Evolutionary conservation across 2,113 vertebrate species (phyloP), one percentile per base, ranked within the genome.

Genomic region (Hemibagrus wyckioides): DNA sequence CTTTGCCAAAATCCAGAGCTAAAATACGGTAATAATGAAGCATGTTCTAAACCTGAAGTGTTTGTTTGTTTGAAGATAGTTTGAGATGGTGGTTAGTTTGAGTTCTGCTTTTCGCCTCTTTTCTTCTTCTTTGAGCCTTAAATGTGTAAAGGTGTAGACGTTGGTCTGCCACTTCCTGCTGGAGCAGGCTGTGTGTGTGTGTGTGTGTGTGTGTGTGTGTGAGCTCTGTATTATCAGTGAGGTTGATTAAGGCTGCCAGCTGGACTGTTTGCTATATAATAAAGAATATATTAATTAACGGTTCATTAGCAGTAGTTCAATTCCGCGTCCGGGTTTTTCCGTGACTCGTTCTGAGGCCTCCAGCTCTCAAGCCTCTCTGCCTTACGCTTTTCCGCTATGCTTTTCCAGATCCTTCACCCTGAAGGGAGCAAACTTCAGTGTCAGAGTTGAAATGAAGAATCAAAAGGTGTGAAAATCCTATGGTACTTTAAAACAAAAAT

Each of bases 181-280:
- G 79, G 56, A 67, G 52, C 48, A 25, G 87, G 65, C 8, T 75
- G 50, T 84, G 81, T 88, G 4, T 80, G 52, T 13, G 65, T 17
- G 63, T 75, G 87, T 88, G 57, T 79, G 39, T 44, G 69, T 63
- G 54, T 77, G 59, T 57, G 30, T 30, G 41, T 79, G 83, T 10
- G 36, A 69, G 79, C 86, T 67, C 61, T 63, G 8, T 41, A 41
- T 79, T 76, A 30, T 88, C 80, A 15, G 39, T 81, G 39, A 88
- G 41, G 14, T 80, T 75, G 86, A 90, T 83, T 80, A 50, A 84
- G 80, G 85, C 79, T 93, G 91, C 91, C 94, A 94, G 94, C 94
- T 93, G 94, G 94, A 94, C 94, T 95, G 93, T 94, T 92, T 89
- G 93, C 91, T 93, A 80, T 84, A 84, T 87, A 82, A 86, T 81